Evolutionary conservation across 2,113 vertebrate genomes (phyloP).

Genomic region (Mesembrinibis cayennensis): DNA sequence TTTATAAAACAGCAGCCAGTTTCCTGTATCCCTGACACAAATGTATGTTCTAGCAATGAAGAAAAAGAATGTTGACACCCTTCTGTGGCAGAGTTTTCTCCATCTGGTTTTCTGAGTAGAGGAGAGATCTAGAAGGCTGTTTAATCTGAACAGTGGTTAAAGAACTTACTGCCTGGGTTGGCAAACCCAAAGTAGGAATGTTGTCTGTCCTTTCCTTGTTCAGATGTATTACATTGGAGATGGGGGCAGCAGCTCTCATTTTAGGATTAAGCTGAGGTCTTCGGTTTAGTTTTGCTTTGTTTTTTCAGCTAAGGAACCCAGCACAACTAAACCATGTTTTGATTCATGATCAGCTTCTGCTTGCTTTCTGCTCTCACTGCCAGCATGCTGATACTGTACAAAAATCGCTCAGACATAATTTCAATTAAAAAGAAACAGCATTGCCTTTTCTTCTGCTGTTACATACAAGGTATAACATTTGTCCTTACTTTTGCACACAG

Average conservation of each 20-base stretch:
- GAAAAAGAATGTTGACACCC: not conserved
- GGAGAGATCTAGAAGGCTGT: not conserved
- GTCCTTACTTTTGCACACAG: not conserved
- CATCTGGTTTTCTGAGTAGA: not conserved
- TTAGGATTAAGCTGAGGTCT: not conserved
- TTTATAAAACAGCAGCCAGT: not conserved
- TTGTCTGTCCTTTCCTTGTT: not conserved
- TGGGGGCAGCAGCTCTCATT: not conserved
- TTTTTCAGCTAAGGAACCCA: not conserved
- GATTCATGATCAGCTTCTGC: not conserved
- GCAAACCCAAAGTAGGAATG: not conserved
- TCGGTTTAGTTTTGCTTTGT: not conserved
- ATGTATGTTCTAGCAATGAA: not conserved
- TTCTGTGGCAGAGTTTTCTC: not conserved
- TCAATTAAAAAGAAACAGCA: not conserved
- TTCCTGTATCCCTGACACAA: not conserved
- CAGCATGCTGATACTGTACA: not conserved
- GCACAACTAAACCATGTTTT: not conserved
- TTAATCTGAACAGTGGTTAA: not conserved
- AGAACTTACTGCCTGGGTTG: not conserved
- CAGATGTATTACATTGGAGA: not conserved
- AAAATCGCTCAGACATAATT: not conserved
- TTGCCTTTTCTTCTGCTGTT: not conserved
- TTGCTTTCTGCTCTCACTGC: not conserved
- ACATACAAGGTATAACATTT: not conserved